Percentiles rank a stretch among this genome's conserved stretches.
Evolutionary conservation across 1,140 invertebrate genomes (phyloP).

Genomic region (Paralvinella palmiformis): DNA sequence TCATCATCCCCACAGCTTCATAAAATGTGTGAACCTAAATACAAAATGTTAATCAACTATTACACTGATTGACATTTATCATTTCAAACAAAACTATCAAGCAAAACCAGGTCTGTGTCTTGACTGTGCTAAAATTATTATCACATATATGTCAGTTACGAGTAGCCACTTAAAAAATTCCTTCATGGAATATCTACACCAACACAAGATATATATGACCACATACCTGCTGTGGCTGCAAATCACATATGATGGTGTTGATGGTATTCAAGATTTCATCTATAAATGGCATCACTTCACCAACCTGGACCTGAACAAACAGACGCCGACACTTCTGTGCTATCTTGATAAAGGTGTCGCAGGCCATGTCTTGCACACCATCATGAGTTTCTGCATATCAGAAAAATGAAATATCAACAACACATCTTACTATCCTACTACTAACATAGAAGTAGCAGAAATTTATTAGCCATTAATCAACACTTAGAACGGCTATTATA

Average conservation of each 20-base stretch:
- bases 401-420: too few relatives aligned
- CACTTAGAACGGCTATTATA: too few relatives aligned
- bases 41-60: constrained; percentile 13
- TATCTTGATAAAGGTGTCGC: constrained; percentile 99
- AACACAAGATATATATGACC: too few relatives aligned
- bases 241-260: constrained; percentile 96
- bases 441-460: too few relatives aligned
- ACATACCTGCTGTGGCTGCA: constrained; percentile 86
- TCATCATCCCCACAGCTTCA: constrained; percentile 99
- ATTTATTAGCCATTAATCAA: too few relatives aligned
- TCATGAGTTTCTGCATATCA: constrained; percentile 85
- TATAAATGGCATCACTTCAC: constrained; percentile 95
- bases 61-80: background rate
- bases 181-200: background rate
- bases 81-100: background rate
- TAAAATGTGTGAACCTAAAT: constrained; percentile 97
- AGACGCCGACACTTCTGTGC: constrained; percentile 97
- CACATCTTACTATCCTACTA: too few relatives aligned
- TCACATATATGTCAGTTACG: background rate
- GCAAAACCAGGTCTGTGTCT: background rate
- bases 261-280: constrained; percentile 96
- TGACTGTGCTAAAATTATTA: background rate
- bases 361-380: constrained; percentile 98
- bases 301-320: constrained; percentile 93
- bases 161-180: background rate